phyloP scores from a whole-genome alignment of 2,113 vertebrate species.

The Campylorhamphus procurvoides region DNA sequence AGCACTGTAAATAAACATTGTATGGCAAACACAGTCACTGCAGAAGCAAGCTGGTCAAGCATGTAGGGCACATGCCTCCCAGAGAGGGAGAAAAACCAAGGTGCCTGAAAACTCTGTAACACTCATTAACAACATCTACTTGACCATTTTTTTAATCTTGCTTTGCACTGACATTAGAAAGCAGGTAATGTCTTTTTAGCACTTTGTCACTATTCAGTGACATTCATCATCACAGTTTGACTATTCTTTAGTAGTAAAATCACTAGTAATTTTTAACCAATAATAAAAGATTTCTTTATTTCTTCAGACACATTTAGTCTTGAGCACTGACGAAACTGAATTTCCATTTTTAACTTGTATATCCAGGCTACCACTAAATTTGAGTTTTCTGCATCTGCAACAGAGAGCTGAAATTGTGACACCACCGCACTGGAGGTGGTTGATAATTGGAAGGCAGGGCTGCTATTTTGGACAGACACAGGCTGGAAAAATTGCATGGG shows the following conservation, averaged over 20 bases:
- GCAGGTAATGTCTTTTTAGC: not conserved
- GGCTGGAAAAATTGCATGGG: not conserved
- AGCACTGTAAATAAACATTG: not conserved
- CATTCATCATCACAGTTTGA: not conserved
- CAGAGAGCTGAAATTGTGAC: not conserved
- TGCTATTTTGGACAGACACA: not conserved
- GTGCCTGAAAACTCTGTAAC: not conserved
- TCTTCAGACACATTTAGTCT: not conserved
- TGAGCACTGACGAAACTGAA: not conserved
- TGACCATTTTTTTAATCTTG: not conserved
- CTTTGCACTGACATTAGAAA: not conserved
- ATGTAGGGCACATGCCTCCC: not conserved
- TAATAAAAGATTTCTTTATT: not conserved
- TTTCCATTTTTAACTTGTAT: not conserved
- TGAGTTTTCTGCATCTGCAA: not conserved
- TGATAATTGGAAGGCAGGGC: not conserved
- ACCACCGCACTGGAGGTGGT: rapidly evolving
- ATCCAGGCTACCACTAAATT: not conserved
- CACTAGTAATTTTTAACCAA: not conserved
- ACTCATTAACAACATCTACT: not conserved
- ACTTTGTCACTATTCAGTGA: not conserved
- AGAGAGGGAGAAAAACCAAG: not conserved
- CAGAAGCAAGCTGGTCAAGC: not conserved
- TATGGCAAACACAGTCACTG: rapidly evolving
- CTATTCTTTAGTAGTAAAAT: not conserved